phyloP scores from a whole-genome alignment of 2,113 vertebrate genomes.

The Ictalurus punctatus region DNA sequence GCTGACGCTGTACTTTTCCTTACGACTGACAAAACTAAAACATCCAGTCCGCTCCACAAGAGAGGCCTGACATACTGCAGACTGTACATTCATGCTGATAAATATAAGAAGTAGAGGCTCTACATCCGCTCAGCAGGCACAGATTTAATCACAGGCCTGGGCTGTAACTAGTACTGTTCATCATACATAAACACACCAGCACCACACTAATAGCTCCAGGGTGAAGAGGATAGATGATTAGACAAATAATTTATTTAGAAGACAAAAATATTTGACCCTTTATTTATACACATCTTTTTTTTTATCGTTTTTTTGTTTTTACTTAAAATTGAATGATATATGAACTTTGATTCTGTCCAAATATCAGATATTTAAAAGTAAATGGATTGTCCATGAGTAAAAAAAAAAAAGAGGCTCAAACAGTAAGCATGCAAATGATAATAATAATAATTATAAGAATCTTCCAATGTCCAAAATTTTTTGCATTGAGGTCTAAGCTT shows the following conservation, averaged over 20 bases:
- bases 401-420: background rate
- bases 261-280: background rate
- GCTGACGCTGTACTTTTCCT: constrained; percentile 28
- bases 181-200: background rate
- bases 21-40: constrained; percentile 6
- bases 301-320: background rate
- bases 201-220: background rate
- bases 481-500: background rate
- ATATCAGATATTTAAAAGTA: background rate
- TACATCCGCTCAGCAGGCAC: background rate
- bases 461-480: background rate
- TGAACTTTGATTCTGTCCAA: background rate
- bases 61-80: background rate
- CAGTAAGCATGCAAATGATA: background rate
- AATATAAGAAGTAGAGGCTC: background rate
- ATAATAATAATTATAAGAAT: background rate
- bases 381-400: background rate
- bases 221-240: background rate
- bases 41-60: background rate
- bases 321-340: background rate
- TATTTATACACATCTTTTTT: background rate
- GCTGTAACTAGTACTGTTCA: background rate
- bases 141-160: constrained; percentile 10
- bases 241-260: background rate
- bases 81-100: background rate